Conservation (phyloP, 2,888 invertebrate genomes). For the Tillus elongatus region DNA sequence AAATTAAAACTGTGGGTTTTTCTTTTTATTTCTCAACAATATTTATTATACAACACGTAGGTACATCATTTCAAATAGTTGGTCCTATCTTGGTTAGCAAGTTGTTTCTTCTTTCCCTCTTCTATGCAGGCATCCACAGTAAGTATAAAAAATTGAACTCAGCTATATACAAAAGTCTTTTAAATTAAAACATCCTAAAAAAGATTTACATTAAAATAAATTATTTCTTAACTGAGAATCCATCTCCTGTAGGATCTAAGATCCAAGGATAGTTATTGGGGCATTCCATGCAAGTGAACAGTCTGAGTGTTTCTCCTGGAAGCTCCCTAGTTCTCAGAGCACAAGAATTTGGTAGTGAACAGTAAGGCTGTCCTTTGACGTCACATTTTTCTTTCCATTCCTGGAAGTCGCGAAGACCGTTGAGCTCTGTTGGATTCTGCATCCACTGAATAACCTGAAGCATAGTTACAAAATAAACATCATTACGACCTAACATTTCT, state of each 20-base stretch:
- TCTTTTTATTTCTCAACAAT: no score
- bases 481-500: conserved; percentile 80
- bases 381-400: conserved; percentile 96
- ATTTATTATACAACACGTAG: no score
- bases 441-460: conserved; percentile 89
- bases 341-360: conserved; percentile 85
- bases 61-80: no score
- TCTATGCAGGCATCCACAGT: no score
- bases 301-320: conserved; percentile 82
- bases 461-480: conserved; percentile 89
- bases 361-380: conserved; percentile 87
- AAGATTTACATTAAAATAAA: conserved; percentile 33
- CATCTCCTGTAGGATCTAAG: conserved; percentile 88
- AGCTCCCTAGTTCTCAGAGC: conserved; percentile 81
- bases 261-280: conserved; percentile 94
- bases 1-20: no score
- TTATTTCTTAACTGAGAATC: conserved; percentile 75
- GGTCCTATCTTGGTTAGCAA: no score
- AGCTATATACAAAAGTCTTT: conserved; percentile 35
- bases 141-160: no score
- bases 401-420: conserved; percentile 79
- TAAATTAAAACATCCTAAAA: conserved; percentile 20
- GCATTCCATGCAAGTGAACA: conserved; percentile 94
- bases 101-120: no score
- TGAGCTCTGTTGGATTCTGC: conserved; percentile 86